Base-by-base conservation (phyloP, 2,888 invertebrate species). In the Tetragonula carbonaria region DNA sequence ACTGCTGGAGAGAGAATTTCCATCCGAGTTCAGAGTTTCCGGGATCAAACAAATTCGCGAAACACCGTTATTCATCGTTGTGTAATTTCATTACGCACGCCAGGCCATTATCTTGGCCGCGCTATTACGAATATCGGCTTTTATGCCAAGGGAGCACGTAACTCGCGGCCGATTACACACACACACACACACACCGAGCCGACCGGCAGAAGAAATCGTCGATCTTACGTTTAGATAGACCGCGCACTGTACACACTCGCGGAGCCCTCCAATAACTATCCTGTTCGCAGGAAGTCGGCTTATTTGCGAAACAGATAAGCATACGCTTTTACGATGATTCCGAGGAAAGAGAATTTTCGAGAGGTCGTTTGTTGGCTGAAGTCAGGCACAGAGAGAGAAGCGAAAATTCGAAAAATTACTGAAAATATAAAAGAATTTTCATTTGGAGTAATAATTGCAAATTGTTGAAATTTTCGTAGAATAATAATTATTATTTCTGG, bases 1-100 rank as follows among this genome's bases (percentile, higher is more conserved):
- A 0, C 16, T 5, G 28, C 28, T 28, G 28, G 28, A 28, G 28
- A 28, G 11, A 28, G 18, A n/a, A 70, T 63, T 77, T 77, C 59
- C 23, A 53, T 2, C n/a, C 50, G 59, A 33, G 28, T 77, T 75
- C 74, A 45, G 55, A 45, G 66, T 75, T 67, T 75, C 66, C 78
- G 75, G 76, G 66, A 74, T 55, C 55, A 77, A 70, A 70, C 45
- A 63, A 80, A 77, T 70, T 50, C 33, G 51, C 33, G 66, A 57
- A 53, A 51, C 16, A n/a, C 28, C 53, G 45, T 72, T 65, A 72
- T 57, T 50, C 65, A 5, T 5, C 2, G 33, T 79, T 79, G 59
- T 50, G 38, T 23, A 79, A 79, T 67, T 76, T 67, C 16, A 59
- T 79, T 75, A 67, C 66, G 66, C 55, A 16, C n/a, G n/a, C 51